Percentiles rank a stretch among this genome's conserved stretches.
These are phyloP conservation scores for Pherbina coryleti DNA, from an alignment of 2,888 invertebrate genomes.

Conservation along the genomic window DNA sequence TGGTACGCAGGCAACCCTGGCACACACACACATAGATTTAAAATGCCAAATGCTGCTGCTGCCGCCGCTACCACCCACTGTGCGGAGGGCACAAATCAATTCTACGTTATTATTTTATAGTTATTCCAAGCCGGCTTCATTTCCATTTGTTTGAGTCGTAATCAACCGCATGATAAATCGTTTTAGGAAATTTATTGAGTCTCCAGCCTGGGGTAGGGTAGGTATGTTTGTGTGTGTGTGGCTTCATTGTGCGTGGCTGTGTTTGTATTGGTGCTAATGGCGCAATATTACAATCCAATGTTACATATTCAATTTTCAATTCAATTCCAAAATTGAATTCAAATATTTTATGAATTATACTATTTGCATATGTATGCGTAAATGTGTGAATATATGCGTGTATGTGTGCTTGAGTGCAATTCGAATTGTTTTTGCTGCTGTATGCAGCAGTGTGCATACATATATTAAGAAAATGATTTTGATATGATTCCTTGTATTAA, in stretches of 20 bases:
- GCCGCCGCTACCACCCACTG: constrained; percentile 38
- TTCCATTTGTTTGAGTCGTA: constrained; percentile 48
- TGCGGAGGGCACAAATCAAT: neutral
- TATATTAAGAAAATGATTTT: neutral
- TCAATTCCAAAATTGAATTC: constrained; percentile 23
- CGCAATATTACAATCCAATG: neutral
- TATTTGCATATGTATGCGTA: neutral
- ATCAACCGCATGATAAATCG: constrained; percentile 65
- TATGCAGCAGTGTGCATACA: neutral
- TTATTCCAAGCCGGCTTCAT: neutral
- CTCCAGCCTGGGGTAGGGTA: constrained; percentile 33
- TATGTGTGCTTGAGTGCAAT: neutral
- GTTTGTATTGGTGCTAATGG: neutral
- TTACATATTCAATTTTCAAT: constrained; percentile 16
- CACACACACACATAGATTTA: constrained; percentile 6
- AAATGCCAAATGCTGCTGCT: neutral
- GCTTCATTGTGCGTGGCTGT: constrained; percentile 1
- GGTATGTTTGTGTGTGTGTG: neutral
- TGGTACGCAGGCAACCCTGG: neutral
- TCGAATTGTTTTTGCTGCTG: neutral
- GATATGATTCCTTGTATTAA: no score
- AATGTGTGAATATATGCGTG: neutral
- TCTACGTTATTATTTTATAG: neutral
- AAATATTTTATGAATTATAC: constrained; percentile 24
- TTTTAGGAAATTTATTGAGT: constrained; percentile 62